Percentiles rank a stretch among this genome's conserved stretches.
Evolutionary conservation across 1,140 invertebrate genomes (phyloP).

Genomic region (Sitobion miscanthi): DNA sequence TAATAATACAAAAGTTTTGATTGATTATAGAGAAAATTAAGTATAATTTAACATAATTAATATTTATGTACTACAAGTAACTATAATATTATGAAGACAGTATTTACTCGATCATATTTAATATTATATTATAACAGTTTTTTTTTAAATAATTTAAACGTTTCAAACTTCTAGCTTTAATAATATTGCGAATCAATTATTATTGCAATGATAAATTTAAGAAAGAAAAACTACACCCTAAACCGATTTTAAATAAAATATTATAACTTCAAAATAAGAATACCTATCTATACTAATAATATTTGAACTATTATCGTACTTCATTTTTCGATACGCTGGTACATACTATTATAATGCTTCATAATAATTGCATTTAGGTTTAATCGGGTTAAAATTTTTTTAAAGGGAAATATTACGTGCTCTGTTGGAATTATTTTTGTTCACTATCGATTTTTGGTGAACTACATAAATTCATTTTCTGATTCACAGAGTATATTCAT

Average conservation of each 20-base stretch:
- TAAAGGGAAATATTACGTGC: not conserved
- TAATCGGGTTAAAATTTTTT: not conserved
- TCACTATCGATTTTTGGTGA: not conserved
- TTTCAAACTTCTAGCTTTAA: not conserved
- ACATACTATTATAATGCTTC: not conserved
- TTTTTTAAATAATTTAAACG: not conserved
- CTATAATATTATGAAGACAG: not conserved
- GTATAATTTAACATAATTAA: too few relatives aligned
- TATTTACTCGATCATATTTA: not conserved
- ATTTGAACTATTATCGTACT: not conserved
- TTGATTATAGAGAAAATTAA: not conserved
- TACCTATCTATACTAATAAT: not conserved
- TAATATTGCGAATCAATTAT: not conserved
- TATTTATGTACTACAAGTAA: not conserved
- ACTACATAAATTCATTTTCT: not conserved
- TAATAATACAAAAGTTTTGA: not conserved
- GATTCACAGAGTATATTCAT: not conserved
- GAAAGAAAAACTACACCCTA: not conserved
- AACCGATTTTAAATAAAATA: not conserved
- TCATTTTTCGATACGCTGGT: not conserved
- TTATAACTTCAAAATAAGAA: not conserved
- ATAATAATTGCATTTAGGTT: not conserved
- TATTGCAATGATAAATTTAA: not conserved
- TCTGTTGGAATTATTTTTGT: not conserved
- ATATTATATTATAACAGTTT: not conserved